Conservation (phyloP, 2,797 vertebrate genomes). For the Acipenser transmontanus region DNA sequence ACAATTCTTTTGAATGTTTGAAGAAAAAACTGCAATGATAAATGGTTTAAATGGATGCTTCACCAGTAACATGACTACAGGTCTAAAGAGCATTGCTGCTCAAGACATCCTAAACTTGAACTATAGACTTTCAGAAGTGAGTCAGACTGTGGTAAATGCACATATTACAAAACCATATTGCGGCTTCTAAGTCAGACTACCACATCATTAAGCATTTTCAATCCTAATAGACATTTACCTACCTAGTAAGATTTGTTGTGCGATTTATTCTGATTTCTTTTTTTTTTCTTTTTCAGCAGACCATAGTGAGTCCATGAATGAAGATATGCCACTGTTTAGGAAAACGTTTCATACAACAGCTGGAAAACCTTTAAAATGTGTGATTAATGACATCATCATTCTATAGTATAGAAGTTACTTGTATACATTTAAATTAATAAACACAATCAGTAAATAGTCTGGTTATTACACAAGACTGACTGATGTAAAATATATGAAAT, state of each 20-base stretch:
- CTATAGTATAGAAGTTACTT: not conserved
- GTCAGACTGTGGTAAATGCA: conserved; percentile 41
- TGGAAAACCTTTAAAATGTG: conserved; percentile 16
- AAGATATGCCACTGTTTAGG: conserved; percentile 5
- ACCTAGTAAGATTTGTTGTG: too few relatives aligned
- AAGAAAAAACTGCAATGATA: too few relatives aligned
- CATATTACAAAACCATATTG: too few relatives aligned
- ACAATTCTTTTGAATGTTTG: too few relatives aligned
- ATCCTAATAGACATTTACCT: too few relatives aligned
- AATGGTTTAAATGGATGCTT: conserved; percentile 77
- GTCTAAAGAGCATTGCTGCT: conserved; percentile 86
- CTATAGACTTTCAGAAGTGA: conserved; percentile 63
- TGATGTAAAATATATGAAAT: not conserved
- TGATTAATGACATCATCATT: not conserved
- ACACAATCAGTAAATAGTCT: too few relatives aligned
- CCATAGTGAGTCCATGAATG: conserved; percentile 29
- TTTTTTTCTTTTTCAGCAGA: conserved; percentile 38
- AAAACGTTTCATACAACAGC: conserved; percentile 16
- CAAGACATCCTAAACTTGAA: conserved; percentile 90
- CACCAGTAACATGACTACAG: conserved; percentile 88
- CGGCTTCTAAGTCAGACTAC: too few relatives aligned
- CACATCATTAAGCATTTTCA: too few relatives aligned
- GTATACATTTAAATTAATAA: conserved; percentile 8
- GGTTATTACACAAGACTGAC: too few relatives aligned
- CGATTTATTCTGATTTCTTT: not conserved